Evolutionary conservation across 2,797 vertebrate species (phyloP), one percentile per base, ranked within the genome.

Genomic region (Poecilia wingei): DNA sequence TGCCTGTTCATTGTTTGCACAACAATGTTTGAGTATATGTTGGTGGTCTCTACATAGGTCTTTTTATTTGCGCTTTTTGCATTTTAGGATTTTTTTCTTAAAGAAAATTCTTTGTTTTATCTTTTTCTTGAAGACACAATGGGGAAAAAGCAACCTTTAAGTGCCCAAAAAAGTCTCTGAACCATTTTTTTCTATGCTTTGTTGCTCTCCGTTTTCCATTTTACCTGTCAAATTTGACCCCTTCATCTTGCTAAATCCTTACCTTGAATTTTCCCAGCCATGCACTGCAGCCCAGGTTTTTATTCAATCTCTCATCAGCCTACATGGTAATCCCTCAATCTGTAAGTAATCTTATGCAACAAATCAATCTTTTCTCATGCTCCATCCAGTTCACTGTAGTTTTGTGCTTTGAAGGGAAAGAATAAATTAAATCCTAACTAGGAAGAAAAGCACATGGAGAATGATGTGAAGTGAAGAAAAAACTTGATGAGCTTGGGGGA

Each of bases 321-420:
- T 73, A 31, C 68, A 59, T 66, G 90, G 87, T 20, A 95, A 93
- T 53, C 94, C 95, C 90, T 92, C 95, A 90, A 69, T 70, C 66
- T 70, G 20, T 43, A 74, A 84, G 88, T 43, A 59, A 81, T 87
- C 79, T 87, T 33, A 36, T 76, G 39, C 39, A 18, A 59, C 59
- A 83, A 81, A 86, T 92, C 80, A 81, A 83, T 89, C 75, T 78
- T 89, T 86, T 25, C 82, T 84, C 85, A 77, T 64, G 51, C 80
- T 82, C 61, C 72, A 71, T 82, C 76, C 53, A 80, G 41, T 72
- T 80, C 69, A 87, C 45, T 55, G 43, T 53, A 79, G 55, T 73
- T 81, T 43, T 70, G 72, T 72, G 20, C 84, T 89, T 91, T 89
- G 82, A 87, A 87, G 78, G 79, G 74, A 72, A 79, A 61, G 80